Conservation (phyloP, 2,888 invertebrate species). For the Pyralis farinalis region DNA sequence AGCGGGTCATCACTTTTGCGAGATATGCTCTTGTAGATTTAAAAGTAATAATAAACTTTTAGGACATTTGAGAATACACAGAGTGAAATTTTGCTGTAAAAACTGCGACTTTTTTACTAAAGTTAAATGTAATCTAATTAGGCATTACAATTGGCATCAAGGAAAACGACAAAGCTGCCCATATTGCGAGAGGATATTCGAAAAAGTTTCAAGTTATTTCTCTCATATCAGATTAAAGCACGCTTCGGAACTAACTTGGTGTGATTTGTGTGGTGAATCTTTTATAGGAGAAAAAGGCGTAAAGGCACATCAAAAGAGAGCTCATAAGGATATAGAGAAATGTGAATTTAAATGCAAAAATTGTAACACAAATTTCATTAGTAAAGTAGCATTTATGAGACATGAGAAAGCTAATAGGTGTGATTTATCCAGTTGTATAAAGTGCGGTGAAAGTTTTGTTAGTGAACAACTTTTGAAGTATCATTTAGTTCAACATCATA, state of each 20-base stretch:
- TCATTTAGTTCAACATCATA: slow-evolving; percentile 18
- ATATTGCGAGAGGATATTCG: slow-evolving; percentile 2
- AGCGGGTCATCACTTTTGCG: background rate
- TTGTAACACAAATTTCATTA: slow-evolving; percentile 17
- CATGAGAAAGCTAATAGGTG: slow-evolving; percentile 11
- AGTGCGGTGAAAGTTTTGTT: slow-evolving; percentile 25
- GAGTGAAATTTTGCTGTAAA: background rate
- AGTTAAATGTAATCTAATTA: background rate
- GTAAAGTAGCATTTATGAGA: slow-evolving; percentile 14
- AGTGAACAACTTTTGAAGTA: slow-evolving; percentile 14
- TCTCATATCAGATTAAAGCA: slow-evolving; percentile 4
- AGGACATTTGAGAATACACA: background rate
- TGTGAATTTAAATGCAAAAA: slow-evolving; percentile 13
- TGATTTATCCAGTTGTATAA: slow-evolving; percentile 16
- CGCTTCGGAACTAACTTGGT: slow-evolving; percentile 1
- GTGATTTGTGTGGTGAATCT: slow-evolving; percentile 7
- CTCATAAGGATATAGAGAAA: slow-evolving; percentile 20
- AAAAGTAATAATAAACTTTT: background rate
- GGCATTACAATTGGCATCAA: background rate
- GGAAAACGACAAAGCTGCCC: background rate
- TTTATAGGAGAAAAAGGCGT: slow-evolving; percentile 24
- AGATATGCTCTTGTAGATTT: slow-evolving; percentile 1
- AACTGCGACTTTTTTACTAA: background rate
- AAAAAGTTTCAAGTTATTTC: background rate
- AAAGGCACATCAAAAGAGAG: slow-evolving; percentile 25